Percentiles rank a stretch among this genome's conserved stretches.
Conservation (phyloP, 2,113 vertebrate species). For the Ammodytes marinus region DNA sequence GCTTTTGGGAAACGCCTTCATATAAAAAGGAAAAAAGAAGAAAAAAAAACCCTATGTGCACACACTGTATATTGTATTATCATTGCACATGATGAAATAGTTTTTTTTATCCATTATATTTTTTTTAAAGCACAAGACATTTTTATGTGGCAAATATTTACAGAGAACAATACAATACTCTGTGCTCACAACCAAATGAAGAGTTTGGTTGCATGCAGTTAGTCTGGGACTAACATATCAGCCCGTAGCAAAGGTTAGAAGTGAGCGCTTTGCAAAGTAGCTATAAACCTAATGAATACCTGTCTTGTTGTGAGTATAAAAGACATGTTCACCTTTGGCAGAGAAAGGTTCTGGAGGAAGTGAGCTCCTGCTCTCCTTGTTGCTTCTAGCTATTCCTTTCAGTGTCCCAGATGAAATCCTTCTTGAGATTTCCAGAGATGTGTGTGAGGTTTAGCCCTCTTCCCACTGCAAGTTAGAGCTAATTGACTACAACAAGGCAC, state of each 20-base stretch:
- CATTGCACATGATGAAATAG: no score
- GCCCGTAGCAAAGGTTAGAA: constrained; percentile 58
- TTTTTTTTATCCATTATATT: no score
- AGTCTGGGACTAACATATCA: constrained; percentile 50
- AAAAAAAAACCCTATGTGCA: neutral
- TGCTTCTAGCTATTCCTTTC: neutral
- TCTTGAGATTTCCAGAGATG: constrained; percentile 29
- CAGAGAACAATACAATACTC: neutral
- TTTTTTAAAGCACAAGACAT: neutral
- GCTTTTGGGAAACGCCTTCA: constrained; percentile 48
- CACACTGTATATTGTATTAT: no score
- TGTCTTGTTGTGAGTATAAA: constrained; percentile 76
- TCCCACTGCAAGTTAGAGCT: constrained; percentile 70
- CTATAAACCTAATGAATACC: constrained; percentile 75
- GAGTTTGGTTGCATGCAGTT: constrained; percentile 62
- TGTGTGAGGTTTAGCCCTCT: constrained; percentile 42
- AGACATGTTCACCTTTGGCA: constrained; percentile 84
- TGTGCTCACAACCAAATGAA: constrained; percentile 5
- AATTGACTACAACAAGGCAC: constrained; percentile 69
- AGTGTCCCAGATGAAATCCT: constrained; percentile 28
- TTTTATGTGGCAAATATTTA: neutral
- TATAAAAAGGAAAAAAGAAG: neutral
- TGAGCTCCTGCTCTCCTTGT: constrained; percentile 41
- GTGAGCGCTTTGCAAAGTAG: constrained; percentile 50
- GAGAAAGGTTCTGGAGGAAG: constrained; percentile 45